phyloP scores from a whole-genome alignment of 1,140 invertebrate species.

The Aphaenogaster floridana region DNA sequence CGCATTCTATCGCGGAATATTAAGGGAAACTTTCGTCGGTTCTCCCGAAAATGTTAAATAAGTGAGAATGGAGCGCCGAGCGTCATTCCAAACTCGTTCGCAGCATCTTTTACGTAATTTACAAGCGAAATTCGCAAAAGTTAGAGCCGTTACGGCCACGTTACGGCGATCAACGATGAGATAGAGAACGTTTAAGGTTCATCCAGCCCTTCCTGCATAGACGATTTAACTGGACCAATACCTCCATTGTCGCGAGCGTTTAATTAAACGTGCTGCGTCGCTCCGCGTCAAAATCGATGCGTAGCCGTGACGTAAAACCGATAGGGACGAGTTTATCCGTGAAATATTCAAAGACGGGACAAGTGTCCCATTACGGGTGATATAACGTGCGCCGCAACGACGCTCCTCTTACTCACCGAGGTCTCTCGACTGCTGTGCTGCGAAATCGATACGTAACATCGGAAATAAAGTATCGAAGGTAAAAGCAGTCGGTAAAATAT shows the following conservation, averaged over 20 bases:
- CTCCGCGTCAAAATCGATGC: slow-evolving; percentile 17
- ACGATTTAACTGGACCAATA: slow-evolving; percentile 16
- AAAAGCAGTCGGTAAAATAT: background rate
- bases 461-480: slow-evolving; percentile 13
- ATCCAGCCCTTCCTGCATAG: background rate
- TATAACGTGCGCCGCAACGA: background rate
- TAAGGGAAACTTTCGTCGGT: background rate
- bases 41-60: background rate
- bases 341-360: slow-evolving; percentile 30
- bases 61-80: background rate
- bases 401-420: background rate
- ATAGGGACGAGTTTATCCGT: slow-evolving; percentile 19
- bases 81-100: slow-evolving; percentile 2
- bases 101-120: slow-evolving; percentile 1
- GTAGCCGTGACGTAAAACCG: slow-evolving; percentile 9
- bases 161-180: background rate
- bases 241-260: slow-evolving; percentile 16
- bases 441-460: slow-evolving; percentile 21
- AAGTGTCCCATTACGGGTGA: slow-evolving; percentile 11
- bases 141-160: background rate
- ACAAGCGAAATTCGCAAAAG: slow-evolving; percentile 4
- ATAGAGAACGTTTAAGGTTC: background rate
- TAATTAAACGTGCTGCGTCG: slow-evolving; percentile 22
- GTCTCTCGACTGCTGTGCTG: background rate
- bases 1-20: background rate